Evolutionary conservation across 2,888 invertebrate genomes (phyloP), one percentile per base, ranked within the genome.

Genomic region (Cacoxenus indagator): DNA sequence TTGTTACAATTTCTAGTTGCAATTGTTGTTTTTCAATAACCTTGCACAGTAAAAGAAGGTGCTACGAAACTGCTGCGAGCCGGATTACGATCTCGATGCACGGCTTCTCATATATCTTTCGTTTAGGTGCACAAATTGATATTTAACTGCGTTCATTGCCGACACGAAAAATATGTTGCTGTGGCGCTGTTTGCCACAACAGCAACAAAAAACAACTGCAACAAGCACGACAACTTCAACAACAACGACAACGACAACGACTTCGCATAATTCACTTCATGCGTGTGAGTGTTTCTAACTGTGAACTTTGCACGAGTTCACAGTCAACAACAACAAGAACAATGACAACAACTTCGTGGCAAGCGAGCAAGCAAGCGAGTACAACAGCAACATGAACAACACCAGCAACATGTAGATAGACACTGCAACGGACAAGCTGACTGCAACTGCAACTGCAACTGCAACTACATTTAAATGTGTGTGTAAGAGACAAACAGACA

Each of bases 81-180:
- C 19, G 48, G 64, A 64, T 64, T 64, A 45, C 64, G 27, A 64
- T 64, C 64, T 19, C n/a, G 17, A 27, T 5, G 37, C 37, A 48
- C n/a, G n/a, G n/a, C n/a, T n/a, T n/a, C n/a, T 4, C 24, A 55
- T 55, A 55, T 27, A 26, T 55, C 64, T 45, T 45, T 46, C 14
- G 55, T 29, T 64, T 64, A 24, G 14, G 14, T 14, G 65, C 65
- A 37, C 43, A 65, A 45, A 64, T 64, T 66, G 72, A 72, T 72
- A 73, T 72, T 72, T 72, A 72, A 65, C 72, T 72, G 55, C 64
- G 27, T 55, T 55, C 55, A 55, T 55, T 22, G 55, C 27, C n/a
- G 55, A 55, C 51, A 51, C 51, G 19, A 51, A 51, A 51, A n/a
- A n/a, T n/a, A n/a, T 51, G 51, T 19, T 17, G 51, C 51, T 17